Evolutionary conservation across 2,888 invertebrate genomes (phyloP).

Genomic region (Calliscelio sp.): DNA sequence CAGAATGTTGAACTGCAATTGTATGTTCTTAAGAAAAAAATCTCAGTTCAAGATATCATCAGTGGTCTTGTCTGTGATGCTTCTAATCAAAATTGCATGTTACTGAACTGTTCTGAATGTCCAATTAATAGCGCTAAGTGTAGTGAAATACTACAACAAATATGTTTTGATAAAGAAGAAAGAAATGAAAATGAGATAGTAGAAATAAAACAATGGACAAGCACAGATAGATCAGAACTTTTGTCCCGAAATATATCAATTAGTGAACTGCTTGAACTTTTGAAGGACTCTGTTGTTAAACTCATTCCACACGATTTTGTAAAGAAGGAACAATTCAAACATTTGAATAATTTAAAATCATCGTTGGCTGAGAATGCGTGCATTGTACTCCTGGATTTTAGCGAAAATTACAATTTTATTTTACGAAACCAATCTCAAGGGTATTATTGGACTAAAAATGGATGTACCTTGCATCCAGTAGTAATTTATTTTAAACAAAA

Average conservation of each 20-base stretch:
- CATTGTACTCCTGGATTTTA: conserved; percentile 38
- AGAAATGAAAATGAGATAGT: background rate
- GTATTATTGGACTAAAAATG: conserved; percentile 46
- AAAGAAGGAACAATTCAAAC: conserved; percentile 8
- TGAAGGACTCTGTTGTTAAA: background rate
- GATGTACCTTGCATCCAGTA: conserved; percentile 40
- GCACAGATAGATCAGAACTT: conserved; percentile 8
- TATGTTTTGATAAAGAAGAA: conserved; percentile 1
- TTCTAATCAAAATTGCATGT: background rate
- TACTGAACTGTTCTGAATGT: background rate
- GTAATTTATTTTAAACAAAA: conserved; percentile 47
- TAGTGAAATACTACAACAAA: background rate
- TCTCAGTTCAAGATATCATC: background rate
- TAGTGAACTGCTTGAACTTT: conserved; percentile 4
- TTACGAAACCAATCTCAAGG: conserved; percentile 35
- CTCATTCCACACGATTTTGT: conserved; percentile 28
- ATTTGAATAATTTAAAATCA: conserved; percentile 17
- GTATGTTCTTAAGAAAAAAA: background rate
- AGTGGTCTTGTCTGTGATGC: background rate
- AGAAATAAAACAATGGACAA: background rate
- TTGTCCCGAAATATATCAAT: conserved; percentile 3
- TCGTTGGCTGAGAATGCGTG: conserved; percentile 6
- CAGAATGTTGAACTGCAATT: conserved; percentile 27
- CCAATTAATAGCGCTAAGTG: background rate
- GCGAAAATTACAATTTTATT: conserved; percentile 47